These are phyloP conservation scores for Panopea generosa DNA, from an alignment of 2,888 invertebrate genomes.

Conservation along the genomic window DNA sequence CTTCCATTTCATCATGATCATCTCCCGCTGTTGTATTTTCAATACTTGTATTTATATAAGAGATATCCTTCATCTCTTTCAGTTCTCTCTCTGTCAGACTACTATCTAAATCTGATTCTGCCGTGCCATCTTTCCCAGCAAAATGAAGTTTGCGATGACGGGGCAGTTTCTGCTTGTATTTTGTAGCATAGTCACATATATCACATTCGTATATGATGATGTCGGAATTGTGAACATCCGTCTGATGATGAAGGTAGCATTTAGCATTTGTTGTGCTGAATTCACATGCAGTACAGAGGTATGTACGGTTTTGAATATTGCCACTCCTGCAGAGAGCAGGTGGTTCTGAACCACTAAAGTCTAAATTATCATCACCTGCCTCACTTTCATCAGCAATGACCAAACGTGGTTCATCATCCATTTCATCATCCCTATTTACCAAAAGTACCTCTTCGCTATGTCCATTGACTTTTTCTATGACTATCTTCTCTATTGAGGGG, in stretches of 20 bases:
- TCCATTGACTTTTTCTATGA: conserved; percentile 52
- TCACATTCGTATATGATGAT: conserved; percentile 80
- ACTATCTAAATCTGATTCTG: conserved; percentile 64
- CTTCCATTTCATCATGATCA: conserved; percentile 59
- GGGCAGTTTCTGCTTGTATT: conserved; percentile 80
- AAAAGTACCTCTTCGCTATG: conserved; percentile 51
- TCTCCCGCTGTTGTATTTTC: conserved; percentile 49
- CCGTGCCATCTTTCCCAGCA: conserved; percentile 65
- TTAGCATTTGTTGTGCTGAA: conserved; percentile 76
- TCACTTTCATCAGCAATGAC: conserved; percentile 68
- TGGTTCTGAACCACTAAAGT: conserved; percentile 40
- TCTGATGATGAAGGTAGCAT: conserved; percentile 76
- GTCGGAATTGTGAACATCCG: conserved; percentile 75
- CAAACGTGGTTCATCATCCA: conserved; percentile 73
- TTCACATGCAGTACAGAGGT: conserved; percentile 73
- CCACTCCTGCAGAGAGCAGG: conserved; percentile 67
- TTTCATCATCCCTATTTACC: conserved; percentile 58
- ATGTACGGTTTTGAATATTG: conserved; percentile 77
- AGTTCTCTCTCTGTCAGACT: conserved; percentile 64
- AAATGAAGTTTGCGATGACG: conserved; percentile 78
- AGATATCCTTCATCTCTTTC: conserved; percentile 39
- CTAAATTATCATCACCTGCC: conserved; percentile 30
- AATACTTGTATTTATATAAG: conserved; percentile 13
- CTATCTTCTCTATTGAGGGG: conserved; percentile 39
- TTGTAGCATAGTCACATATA: conserved; percentile 81